Conservation (phyloP, 1,140 invertebrate genomes). For the Berghia stephanieae region DNA sequence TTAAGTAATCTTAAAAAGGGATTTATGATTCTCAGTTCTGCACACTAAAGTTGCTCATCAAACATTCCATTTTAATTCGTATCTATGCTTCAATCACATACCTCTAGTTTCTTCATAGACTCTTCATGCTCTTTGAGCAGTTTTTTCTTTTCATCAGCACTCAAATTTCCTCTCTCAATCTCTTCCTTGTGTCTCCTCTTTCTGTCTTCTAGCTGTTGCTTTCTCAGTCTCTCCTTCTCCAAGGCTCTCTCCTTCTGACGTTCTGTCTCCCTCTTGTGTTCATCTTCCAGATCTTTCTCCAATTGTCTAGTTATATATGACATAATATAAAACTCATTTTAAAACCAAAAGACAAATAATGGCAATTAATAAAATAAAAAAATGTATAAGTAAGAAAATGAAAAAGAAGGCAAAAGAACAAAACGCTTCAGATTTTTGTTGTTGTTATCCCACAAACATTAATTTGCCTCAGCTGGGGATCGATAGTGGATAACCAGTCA, state of each 20-base stretch:
- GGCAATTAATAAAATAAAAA: neutral
- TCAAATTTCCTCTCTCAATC: slow-evolving; percentile 45
- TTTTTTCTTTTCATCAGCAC: slow-evolving; percentile 51
- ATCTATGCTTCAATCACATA: too few relatives aligned
- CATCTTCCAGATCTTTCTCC: slow-evolving; percentile 54
- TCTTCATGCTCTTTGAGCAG: slow-evolving; percentile 56
- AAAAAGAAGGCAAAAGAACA: neutral
- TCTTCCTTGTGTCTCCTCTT: slow-evolving; percentile 49
- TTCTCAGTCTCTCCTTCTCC: slow-evolving; percentile 49
- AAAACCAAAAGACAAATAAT: slow-evolving; percentile 12
- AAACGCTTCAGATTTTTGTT: neutral
- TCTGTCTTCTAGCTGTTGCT: slow-evolving; percentile 56
- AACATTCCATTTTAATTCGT: too few relatives aligned
- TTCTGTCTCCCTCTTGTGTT: slow-evolving; percentile 51
- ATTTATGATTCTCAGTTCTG: too few relatives aligned
- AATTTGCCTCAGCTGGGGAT: too few relatives aligned
- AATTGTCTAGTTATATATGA: slow-evolving; percentile 45
- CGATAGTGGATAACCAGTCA: too few relatives aligned
- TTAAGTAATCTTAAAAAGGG: too few relatives aligned
- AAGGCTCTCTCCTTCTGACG: slow-evolving; percentile 50
- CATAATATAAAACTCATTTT: neutral
- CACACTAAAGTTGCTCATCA: too few relatives aligned
- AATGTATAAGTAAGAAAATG: too few relatives aligned
- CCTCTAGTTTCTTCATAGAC: slow-evolving; percentile 54
- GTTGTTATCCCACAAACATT: too few relatives aligned